These are phyloP conservation scores for Dolomedes plantarius DNA, from an alignment of 2,888 invertebrate species.

Conservation along the genomic window DNA sequence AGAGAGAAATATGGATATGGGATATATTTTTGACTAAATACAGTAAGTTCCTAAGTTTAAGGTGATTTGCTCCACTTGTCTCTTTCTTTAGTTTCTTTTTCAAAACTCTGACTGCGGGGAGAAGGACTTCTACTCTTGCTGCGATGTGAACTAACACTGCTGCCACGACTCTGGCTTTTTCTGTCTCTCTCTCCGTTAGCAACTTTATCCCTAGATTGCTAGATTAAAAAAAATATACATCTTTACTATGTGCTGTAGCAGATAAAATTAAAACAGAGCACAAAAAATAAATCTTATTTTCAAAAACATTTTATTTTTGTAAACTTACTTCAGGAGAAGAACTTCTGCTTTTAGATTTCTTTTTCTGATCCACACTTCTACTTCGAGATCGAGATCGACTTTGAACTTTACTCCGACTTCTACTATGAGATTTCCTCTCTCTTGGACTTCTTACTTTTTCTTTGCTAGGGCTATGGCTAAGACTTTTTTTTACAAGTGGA, in stretches of 20 bases:
- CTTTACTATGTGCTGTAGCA: too few species aligned
- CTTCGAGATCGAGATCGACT: constrained; percentile 44
- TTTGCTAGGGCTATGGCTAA: constrained; percentile 13
- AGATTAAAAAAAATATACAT: constrained; percentile 4
- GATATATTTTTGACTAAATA: neutral
- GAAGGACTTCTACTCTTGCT: constrained; percentile 51
- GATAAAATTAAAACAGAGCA: too few species aligned
- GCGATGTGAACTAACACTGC: constrained; percentile 25
- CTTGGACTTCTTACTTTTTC: constrained; percentile 3
- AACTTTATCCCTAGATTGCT: constrained; percentile 33
- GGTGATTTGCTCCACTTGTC: constrained; percentile 65
- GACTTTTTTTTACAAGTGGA: constrained; percentile 28
- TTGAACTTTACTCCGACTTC: constrained; percentile 31
- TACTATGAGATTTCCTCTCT: constrained; percentile 17
- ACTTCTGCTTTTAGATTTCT: constrained; percentile 38
- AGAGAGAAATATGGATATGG: too few species aligned
- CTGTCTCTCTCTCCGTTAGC: constrained; percentile 47
- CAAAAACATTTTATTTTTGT: too few species aligned
- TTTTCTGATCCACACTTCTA: constrained; percentile 22
- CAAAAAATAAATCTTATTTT: too few species aligned
- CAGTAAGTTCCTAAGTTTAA: neutral
- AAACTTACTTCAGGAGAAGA: constrained; percentile 38
- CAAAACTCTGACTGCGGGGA: constrained; percentile 31
- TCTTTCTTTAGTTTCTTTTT: constrained; percentile 38
- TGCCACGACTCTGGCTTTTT: constrained; percentile 21